Conservation (phyloP, 2,888 invertebrate genomes). For the Papilio protenor region DNA sequence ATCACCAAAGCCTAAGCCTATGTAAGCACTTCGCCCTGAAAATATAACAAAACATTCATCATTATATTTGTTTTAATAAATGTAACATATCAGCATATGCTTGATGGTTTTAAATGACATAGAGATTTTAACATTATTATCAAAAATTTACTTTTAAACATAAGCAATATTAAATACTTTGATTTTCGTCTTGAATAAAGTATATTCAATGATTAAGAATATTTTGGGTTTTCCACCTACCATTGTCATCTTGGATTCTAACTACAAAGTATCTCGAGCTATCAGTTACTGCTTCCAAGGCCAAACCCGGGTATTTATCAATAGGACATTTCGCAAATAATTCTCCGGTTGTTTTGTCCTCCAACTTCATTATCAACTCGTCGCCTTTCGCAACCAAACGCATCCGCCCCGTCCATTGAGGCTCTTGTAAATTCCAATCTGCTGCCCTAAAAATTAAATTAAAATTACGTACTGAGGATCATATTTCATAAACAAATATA, state of each 20-base stretch:
- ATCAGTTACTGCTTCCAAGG: constrained; percentile 98
- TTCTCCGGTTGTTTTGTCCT: constrained; percentile 97
- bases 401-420: constrained; percentile 99
- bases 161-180: neutral
- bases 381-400: constrained; percentile 95
- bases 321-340: constrained; percentile 98
- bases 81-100: neutral
- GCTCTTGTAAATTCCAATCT: constrained; percentile 99
- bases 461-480: constrained; percentile 49
- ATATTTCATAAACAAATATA: neutral
- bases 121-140: neutral
- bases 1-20: constrained; percentile 98
- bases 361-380: constrained; percentile 94
- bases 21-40: constrained; percentile 93
- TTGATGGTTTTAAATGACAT: neutral
- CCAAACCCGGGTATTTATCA: constrained; percentile 96
- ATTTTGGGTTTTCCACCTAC: constrained; percentile 68
- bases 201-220: neutral
- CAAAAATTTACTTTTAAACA: neutral
- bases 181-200: neutral
- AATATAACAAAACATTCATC: constrained; percentile 43
- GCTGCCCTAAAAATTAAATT: constrained; percentile 91
- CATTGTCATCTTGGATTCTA: constrained; percentile 96
- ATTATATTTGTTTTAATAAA: neutral
- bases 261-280: constrained; percentile 99